A percentile compares a stretch with the other conserved stretches of the same genome.
phyloP scores from a whole-genome alignment of 2,797 vertebrate genomes.

The Meriones psammophilus region DNA sequence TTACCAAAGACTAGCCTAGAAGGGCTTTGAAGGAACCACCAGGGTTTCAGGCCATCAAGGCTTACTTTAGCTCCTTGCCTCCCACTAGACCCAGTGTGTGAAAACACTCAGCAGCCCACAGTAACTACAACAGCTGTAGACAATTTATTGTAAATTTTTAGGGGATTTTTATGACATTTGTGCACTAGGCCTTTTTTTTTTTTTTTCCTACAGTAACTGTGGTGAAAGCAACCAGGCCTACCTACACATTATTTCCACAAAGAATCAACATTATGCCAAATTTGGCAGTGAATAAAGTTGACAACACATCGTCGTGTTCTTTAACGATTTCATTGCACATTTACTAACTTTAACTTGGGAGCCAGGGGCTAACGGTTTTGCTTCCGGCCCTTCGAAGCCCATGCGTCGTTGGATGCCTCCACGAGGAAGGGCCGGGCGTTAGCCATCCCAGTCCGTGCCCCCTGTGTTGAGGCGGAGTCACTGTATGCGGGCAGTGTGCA shows the following conservation, averaged over 20 bases:
- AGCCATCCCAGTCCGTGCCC: background rate
- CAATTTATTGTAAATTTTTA: conserved; percentile 12
- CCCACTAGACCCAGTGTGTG: background rate
- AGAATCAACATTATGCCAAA: conserved; percentile 15
- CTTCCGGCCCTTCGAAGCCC: conserved; percentile 33
- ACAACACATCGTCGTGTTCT: background rate
- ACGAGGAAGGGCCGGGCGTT: background rate
- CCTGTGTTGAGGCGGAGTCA: conserved; percentile 1
- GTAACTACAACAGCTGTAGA: background rate
- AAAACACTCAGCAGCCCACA: background rate
- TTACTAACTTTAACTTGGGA: conserved; percentile 50
- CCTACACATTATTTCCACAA: background rate
- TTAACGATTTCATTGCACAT: background rate
- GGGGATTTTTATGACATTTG: background rate
- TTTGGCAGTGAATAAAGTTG: conserved; percentile 5
- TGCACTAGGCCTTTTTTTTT: conserved; percentile 1
- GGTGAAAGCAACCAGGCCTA: conserved; percentile 1
- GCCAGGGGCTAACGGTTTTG: background rate
- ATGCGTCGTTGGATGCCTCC: background rate
- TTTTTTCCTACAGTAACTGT: background rate
- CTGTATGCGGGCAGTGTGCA: background rate
- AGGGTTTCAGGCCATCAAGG: background rate
- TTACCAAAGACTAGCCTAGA: background rate
- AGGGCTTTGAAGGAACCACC: no score
- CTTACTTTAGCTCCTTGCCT: background rate